Conservation (phyloP, 2,113 vertebrate species). For the Ceyx melanurus region DNA sequence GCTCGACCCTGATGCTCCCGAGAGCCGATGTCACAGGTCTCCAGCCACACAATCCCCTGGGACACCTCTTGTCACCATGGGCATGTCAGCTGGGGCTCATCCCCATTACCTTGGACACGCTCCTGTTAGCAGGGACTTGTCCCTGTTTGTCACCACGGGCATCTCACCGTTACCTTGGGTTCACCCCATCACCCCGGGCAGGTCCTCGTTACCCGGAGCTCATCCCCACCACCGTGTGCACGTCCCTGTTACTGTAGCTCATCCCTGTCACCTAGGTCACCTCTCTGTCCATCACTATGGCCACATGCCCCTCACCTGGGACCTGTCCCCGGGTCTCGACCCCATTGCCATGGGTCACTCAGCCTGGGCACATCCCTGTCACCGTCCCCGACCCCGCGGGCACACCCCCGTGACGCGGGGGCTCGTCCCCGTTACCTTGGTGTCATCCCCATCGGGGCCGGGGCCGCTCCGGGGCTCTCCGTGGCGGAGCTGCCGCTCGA, state of each 20-base stretch:
- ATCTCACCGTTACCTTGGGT: neutral
- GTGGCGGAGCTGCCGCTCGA: no score
- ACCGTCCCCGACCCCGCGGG: fast-evolving
- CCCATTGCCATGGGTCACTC: fast-evolving
- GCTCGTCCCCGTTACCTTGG: neutral
- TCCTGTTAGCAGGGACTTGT: fast-evolving
- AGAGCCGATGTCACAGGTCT: neutral
- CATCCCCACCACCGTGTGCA: fast-evolving
- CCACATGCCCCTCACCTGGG: neutral
- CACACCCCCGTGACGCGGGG: fast-evolving
- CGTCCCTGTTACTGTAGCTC: no score
- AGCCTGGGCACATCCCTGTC: fast-evolving
- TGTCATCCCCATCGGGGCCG: conserved; percentile 13
- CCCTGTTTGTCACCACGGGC: no score
- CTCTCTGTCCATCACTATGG: neutral
- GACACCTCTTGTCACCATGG: fast-evolving
- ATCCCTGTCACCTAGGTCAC: fast-evolving
- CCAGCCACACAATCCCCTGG: fast-evolving
- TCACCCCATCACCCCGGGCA: neutral
- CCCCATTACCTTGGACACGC: no score
- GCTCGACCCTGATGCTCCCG: neutral
- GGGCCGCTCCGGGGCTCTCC: no score
- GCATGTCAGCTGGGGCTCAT: no score
- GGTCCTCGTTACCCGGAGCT: no score
- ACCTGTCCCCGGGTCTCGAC: neutral